Evolutionary conservation across 2,113 vertebrate species (phyloP), one percentile per base, ranked within the genome.

Genomic region (Actinemys pallida): DNA sequence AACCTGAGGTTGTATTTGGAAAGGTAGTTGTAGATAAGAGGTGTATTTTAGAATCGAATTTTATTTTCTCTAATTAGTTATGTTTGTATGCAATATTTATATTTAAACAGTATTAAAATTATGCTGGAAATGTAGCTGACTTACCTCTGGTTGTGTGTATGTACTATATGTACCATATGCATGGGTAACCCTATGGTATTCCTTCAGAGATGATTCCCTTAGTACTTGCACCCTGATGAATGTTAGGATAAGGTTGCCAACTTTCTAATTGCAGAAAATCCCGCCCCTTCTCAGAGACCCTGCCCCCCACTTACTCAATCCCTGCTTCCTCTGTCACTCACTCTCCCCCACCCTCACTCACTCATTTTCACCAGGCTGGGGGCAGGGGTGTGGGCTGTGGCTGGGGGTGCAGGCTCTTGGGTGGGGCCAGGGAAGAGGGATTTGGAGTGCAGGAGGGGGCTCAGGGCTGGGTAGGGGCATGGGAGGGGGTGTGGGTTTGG

Each of bases 21-120:
- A 16, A 75, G 12, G 12, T 47, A 45, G 6, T 25, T 76, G 53
- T 93, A 62, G 92, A 93, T n/a, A 84, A 47, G 6, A 5, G 39
- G 90, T 92, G 85, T 95, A 94, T 95, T 96, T 97, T 96, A 92
- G 91, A 93, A 97, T 91, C 90, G 50, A 90, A 8, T 93, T 94
- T 94, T 91, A 91, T 84, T 96, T 91, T 95, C 87, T 94, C 81
- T 92, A 86, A 87, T 94, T 83, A 92, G 90, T 96, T 86, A 94
- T 83, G 89, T 2, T 93, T 45, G 83, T 93, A 94, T 96, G 16
- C 84, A 92, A 90, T 93, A 87, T 96, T 97, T 97, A 91, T 95
- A 96, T 94, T 94, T 96, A 97, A 96, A 92, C 81, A 95, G 62
- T 81, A 95, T 95, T 93, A 95, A 93, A 87, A 93, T 59, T 86